Conservation (phyloP, 2,888 invertebrate genomes). For the Gnatocerus cornutus region DNA sequence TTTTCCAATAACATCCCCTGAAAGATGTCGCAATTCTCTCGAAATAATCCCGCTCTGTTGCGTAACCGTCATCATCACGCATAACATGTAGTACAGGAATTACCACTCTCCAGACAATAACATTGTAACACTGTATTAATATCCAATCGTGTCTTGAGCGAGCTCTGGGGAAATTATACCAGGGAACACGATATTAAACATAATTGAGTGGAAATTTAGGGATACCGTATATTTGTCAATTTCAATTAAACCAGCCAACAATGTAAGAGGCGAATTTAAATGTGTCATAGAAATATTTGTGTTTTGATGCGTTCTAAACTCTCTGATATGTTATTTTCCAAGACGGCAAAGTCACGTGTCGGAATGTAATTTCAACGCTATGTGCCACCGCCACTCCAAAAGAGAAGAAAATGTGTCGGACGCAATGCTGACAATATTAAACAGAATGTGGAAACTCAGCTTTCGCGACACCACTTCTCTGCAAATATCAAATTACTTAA, state of each 20-base stretch:
- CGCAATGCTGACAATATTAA: constrained; percentile 25
- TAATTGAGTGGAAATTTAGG: constrained; percentile 26
- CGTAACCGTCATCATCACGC: constrained; percentile 1
- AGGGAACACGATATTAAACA: constrained; percentile 22
- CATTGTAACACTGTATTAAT: constrained; percentile 23
- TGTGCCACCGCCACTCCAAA: not conserved
- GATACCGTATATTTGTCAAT: constrained; percentile 29
- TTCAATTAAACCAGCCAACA: constrained; percentile 16
- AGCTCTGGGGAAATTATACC: constrained; percentile 30
- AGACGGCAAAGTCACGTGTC: constrained; percentile 10
- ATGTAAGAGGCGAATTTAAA: no score
- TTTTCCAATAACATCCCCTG: no score
- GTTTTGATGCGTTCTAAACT: no score
- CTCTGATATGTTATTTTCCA: not conserved
- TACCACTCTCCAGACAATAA: constrained; percentile 30
- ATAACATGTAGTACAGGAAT: constrained; percentile 11
- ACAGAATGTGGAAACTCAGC: constrained; percentile 5
- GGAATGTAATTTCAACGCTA: constrained; percentile 31
- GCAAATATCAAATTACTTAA: constrained; percentile 7
- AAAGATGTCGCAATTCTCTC: no score
- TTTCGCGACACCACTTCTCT: not conserved
- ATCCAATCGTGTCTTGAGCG: constrained; percentile 29
- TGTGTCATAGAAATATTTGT: no score
- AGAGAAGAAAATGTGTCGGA: constrained; percentile 13
- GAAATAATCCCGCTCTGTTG: not conserved